Evolutionary conservation across 2,797 vertebrate species (phyloP), one percentile per base, ranked within the genome.

Genomic region (Odontamblyopus rebecca): DNA sequence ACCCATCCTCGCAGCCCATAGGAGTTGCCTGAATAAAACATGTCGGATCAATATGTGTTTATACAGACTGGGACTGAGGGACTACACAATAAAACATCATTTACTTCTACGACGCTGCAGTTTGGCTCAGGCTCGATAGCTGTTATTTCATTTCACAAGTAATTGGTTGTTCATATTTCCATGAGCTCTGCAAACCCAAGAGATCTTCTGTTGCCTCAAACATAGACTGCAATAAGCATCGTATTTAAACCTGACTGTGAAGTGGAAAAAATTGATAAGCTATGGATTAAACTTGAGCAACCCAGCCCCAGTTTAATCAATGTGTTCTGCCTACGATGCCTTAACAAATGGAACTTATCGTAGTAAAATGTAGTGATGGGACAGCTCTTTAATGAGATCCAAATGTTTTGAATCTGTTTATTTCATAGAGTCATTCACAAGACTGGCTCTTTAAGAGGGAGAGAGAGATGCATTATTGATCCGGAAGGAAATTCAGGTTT

Each of bases 121-220:
- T 62, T 62, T 62, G 61, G 61, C 61, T 38, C 30, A 2, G 32
- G 8, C 32, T 62, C 61, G 1, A 62, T 38, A 30, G 12, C 61
- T 23, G 19, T 62, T 62, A 35, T 41, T 62, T 62, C 32, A 62
- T 62, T 18, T 62, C 30, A 23, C 18, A 35, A 62, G 32, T 62
- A 38, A 62, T 38, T 62, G 61, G 32, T n/a, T 62, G 61, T 62
- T 62, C 61, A 19, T 41, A 38, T 41, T 62, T 62, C 61, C 38
- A n/a, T 62, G 32, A 41, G 32, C 61, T 62, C 35, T 7, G 35
- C 19, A 12, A 18, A 38, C 61, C 19, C 61, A 4, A 35, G 61
- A 62, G 61, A 41, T 38, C 11, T n/a, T 38, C 32, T 62, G 30
- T 38, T 38, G 18, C 19, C 61, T 62, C 16, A 62, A 18, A 35